Percentiles rank a stretch among this genome's conserved stretches.
Evolutionary conservation across 2,797 vertebrate species (phyloP).

Genomic region (Crocodylus rhombifer): DNA sequence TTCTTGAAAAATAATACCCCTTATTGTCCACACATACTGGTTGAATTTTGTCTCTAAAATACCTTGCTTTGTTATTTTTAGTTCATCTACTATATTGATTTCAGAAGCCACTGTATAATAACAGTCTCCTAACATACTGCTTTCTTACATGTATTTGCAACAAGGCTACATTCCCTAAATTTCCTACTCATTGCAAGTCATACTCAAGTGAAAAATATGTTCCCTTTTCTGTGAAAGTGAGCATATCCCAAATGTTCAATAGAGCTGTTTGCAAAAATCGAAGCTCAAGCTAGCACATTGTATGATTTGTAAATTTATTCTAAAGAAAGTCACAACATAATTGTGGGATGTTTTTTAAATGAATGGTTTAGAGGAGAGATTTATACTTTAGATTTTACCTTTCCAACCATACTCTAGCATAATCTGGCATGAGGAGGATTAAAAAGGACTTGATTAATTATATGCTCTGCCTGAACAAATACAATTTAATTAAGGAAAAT

Average conservation of each 20-base stretch:
- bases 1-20: background rate
- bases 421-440: conserved; percentile 33
- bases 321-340: background rate
- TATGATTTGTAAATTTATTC: background rate
- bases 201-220: background rate
- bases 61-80: background rate
- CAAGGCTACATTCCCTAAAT: background rate
- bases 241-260: background rate
- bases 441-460: conserved; percentile 65
- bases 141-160: background rate
- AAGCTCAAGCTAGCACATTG: background rate
- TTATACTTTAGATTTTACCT: conserved; percentile 20
- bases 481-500: conserved; percentile 64
- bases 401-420: background rate
- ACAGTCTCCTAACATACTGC: background rate
- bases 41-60: background rate
- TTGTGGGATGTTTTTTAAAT: background rate
- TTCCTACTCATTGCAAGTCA: conserved; percentile 25
- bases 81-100: background rate
- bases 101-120: background rate
- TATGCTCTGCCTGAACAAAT: conserved; percentile 59
- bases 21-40: background rate
- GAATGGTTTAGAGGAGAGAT: conserved; percentile 8
- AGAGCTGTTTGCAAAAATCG: background rate
- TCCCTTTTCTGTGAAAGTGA: conserved; percentile 1